Percentiles rank a stretch among this genome's conserved stretches.
These are phyloP conservation scores for Synanthedon andrenaeformis DNA, from an alignment of 2,888 invertebrate species.

Conservation along the genomic window DNA sequence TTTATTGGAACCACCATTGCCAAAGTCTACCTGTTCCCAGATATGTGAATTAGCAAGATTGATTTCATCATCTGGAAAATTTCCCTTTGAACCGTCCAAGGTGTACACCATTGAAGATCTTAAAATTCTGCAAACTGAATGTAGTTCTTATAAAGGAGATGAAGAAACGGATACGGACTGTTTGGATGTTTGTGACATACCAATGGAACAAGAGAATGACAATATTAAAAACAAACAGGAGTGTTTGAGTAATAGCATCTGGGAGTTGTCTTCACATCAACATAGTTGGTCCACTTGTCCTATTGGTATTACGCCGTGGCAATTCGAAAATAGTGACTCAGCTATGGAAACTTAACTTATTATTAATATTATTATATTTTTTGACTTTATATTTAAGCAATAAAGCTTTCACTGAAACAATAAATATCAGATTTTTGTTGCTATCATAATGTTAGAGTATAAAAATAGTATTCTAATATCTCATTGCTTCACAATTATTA, in stretches of 20 bases:
- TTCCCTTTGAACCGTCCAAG: conserved; percentile 21
- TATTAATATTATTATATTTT: too few relatives aligned
- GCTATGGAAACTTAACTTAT: conserved; percentile 5
- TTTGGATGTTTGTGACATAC: conserved; percentile 6
- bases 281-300: conserved; percentile 57
- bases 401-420: too few relatives aligned
- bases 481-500: too few relatives aligned
- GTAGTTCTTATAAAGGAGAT: conserved; percentile 7
- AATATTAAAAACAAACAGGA: conserved; percentile 5
- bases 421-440: too few relatives aligned
- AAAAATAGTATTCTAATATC: too few relatives aligned
- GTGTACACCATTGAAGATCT: conserved; percentile 61
- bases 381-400: too few relatives aligned
- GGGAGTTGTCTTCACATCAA: conserved; percentile 34
- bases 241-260: conserved; percentile 25
- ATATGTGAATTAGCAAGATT: conserved; percentile 40
- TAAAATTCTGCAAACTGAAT: conserved; percentile 5
- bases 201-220: background rate
- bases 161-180: conserved; percentile 12
- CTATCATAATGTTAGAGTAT: too few relatives aligned
- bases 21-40: conserved; percentile 23
- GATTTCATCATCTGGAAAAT: conserved; percentile 38
- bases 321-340: conserved; percentile 18
- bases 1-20: conserved; percentile 39
- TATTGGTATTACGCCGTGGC: conserved; percentile 64